Base-by-base conservation (phyloP, 2,888 invertebrate species). In the Lasius platythorax region DNA sequence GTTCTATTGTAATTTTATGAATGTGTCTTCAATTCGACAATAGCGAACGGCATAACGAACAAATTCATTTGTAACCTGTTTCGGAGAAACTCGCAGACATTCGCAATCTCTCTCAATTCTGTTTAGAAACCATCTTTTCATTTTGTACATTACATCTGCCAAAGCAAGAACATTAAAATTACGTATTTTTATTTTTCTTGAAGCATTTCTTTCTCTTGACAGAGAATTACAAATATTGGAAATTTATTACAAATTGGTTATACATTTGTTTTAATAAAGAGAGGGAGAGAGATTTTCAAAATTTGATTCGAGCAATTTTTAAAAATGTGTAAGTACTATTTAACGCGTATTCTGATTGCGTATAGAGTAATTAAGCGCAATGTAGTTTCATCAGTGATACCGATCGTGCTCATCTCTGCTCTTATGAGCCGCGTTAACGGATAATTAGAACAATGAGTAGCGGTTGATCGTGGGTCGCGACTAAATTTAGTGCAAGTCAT, bases 391-490 rank as follows among this genome's bases (percentile, higher is more conserved):
- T 61, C 76, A 33, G 18, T 61, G 61, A 61, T 61, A 84, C 86
- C 87, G 76, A 89, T 89, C 89, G 82, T 81, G 90, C 68, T 66
- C 58, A 58, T 68, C 79, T 66, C 56, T 58, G 46, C 33, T 61
- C 9, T 75, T 61, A 61, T 75, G 50, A 81, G 12, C 61, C 79
- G 63, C 53, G 33, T 82, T 76, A 89, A 75, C 84, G 73, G 67
- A 40, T 76, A 66, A 75, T 68, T 53, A 63, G 64, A 75, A 82
- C 68, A 73, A 68, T 43, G 68, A 84, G 53, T 33, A 28, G 28
- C 46, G 79, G 40, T 37, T 75, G 79, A 81, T 81, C 75, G 79
- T 75, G 43, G 79, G 61, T 5, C 76, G 76, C 76, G 79, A 81
- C 79, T 81, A 81, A 74, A 81, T 81, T 81, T 81, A 81, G 76